Percentiles rank a stretch among this genome's conserved stretches.
These are phyloP conservation scores for Aphidius ervi DNA, from an alignment of 1,140 invertebrate species.

Conservation along the genomic window DNA sequence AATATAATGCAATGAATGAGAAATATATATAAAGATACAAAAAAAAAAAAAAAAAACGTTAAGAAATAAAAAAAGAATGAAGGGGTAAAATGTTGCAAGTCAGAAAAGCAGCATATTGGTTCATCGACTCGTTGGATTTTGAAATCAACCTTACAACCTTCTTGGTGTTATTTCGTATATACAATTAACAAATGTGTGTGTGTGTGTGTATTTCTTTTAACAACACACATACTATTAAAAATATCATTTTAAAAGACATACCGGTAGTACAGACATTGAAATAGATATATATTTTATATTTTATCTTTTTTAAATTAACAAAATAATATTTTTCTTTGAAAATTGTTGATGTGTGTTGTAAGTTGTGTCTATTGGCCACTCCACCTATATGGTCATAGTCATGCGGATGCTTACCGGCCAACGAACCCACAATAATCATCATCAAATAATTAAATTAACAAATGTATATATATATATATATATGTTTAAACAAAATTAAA, in stretches of 20 bases:
- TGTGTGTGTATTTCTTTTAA: conserved; percentile 24
- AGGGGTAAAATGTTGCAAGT: conserved; percentile 38
- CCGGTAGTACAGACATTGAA: too few relatives aligned
- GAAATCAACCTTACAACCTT: conserved; percentile 30
- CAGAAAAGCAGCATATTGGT: conserved; percentile 50
- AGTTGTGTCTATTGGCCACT: too few relatives aligned
- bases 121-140: conserved; percentile 47
- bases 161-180: conserved; percentile 24
- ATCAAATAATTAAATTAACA: too few relatives aligned
- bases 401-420: too few relatives aligned
- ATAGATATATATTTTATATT: too few relatives aligned
- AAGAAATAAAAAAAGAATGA: conserved; percentile 19
- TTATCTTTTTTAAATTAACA: too few relatives aligned
- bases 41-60: conserved; percentile 14
- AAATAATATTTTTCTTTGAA: too few relatives aligned
- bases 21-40: conserved; percentile 12
- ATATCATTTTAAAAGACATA: too few relatives aligned
- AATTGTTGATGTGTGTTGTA: too few relatives aligned
- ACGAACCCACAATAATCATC: too few relatives aligned
- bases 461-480: too few relatives aligned
- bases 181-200: conserved; percentile 48
- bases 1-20: conserved; percentile 11
- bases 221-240: neutral
- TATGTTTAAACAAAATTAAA: neutral
- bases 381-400: too few relatives aligned